Base-by-base conservation (phyloP, 2,888 invertebrate genomes). In the Dioctria rufipes region DNA sequence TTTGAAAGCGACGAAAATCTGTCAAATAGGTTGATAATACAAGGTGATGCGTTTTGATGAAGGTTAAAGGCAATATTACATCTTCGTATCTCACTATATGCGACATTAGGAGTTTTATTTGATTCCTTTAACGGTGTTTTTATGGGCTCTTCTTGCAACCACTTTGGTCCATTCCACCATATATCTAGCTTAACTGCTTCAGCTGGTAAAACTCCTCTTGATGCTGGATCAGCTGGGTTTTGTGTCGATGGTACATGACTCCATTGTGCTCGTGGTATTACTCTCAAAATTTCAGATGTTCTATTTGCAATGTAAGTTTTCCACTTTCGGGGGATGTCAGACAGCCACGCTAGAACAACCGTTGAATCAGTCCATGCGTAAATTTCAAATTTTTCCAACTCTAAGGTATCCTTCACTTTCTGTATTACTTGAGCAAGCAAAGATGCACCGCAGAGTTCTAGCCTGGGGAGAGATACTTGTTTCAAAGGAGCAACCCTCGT, bases 161-260 rank as follows among this genome's bases (percentile, higher is more conserved):
- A 83, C 8, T 40, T 9, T 9, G 84, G 84, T 4, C 84, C 83
- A 39, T 80, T 80, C 83, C 83, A 83, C 85, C 84, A 84, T 1
- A 83, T 73, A 3, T 65, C 39, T n/a, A 46, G 60, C 8, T 54
- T 43, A 8, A 81, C 40, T 8, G 84, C 25, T 49, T 78, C 11
- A 3, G 80, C 40, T 1, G 82, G 83, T 51, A 46, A n/a, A 2
- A 78, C 65, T n/a, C 84, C 83, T 42, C 83, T 78, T 5, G 84
- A 83, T 25, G 81, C 80, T 5, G 80, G 46, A 61, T 84, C 83
- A 25, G 25, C 25, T 25, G 25, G 0, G 25, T 25, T 25, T 25
- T 25, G 25, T 25, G 25, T 25, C 25, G 25, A 25, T 25, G 25
- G 25, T 25, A 25, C 2, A 25, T 25, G 25, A 25, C 25, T 25